Percentiles rank a stretch among this genome's conserved stretches.
Evolutionary conservation across 1,140 invertebrate species (phyloP).

Genomic region (Zaprionus taronus): DNA sequence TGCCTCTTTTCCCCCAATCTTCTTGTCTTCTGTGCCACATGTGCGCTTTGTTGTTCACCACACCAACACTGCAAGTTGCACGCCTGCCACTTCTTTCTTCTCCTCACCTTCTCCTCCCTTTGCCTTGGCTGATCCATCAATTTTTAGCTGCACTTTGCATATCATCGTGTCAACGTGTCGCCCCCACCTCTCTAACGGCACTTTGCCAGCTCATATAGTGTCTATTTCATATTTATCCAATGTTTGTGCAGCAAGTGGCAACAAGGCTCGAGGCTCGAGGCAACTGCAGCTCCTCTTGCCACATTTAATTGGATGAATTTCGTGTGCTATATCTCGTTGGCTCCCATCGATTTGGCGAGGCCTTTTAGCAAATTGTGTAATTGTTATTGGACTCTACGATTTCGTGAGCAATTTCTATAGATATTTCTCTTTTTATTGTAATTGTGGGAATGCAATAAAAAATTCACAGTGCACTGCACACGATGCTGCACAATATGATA

Average conservation of each 20-base stretch:
- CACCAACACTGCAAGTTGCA: neutral
- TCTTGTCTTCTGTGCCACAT: slow-evolving; percentile 54
- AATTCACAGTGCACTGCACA: neutral
- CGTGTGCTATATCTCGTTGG: slow-evolving; percentile 50
- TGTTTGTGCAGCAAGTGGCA: slow-evolving; percentile 47
- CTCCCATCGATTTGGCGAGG: slow-evolving; percentile 28
- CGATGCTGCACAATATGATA: neutral
- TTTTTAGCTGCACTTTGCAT: slow-evolving; percentile 65
- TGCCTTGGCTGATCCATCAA: slow-evolving; percentile 9
- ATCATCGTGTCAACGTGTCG: slow-evolving; percentile 52
- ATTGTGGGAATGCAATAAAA: slow-evolving; percentile 34
- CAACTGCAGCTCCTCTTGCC: slow-evolving; percentile 37
- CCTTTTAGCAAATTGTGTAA: slow-evolving; percentile 52
- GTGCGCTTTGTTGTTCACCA: slow-evolving; percentile 41
- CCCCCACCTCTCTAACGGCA: slow-evolving; percentile 50
- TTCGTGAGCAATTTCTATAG: slow-evolving; percentile 37
- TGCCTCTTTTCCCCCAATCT: slow-evolving; percentile 3
- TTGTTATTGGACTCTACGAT: slow-evolving; percentile 25
- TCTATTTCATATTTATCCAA: slow-evolving; percentile 42
- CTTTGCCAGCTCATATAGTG: slow-evolving; percentile 33
- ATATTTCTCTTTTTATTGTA: slow-evolving; percentile 35
- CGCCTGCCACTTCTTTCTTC: neutral
- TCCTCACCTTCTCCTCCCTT: neutral
- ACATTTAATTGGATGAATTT: slow-evolving; percentile 63
- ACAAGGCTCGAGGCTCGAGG: slow-evolving; percentile 45